A percentile compares a stretch with the other conserved stretches of the same genome.
These are phyloP conservation scores for Sceloporus undulatus DNA, from an alignment of 2,113 vertebrate genomes.

Conservation along the genomic window DNA sequence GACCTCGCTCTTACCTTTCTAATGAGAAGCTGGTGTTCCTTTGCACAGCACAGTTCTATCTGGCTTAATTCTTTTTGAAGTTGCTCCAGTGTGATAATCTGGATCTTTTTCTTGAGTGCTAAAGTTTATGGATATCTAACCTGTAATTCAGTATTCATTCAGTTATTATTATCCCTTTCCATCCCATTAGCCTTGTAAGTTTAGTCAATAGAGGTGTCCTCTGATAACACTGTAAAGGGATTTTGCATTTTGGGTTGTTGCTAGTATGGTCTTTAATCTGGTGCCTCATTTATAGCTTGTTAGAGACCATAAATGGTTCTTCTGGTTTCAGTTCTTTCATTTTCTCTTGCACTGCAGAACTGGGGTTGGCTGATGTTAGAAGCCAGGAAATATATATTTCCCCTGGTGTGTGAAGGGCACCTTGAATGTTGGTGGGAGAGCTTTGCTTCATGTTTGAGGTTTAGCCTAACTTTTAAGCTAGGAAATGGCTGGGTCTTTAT, in stretches of 20 bases:
- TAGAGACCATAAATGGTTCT: not conserved
- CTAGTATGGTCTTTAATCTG: not conserved
- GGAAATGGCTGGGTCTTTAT: not conserved
- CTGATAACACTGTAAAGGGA: not conserved
- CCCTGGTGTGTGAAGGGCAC: no score
- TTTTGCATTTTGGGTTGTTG: not conserved
- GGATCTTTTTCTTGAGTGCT: not conserved
- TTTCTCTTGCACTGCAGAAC: not conserved
- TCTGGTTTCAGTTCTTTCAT: not conserved
- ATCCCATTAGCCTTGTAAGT: not conserved
- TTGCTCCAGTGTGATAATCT: not conserved
- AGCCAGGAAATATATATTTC: not conserved
- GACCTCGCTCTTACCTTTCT: not conserved
- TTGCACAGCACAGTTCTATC: not conserved
- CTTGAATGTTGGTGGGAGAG: not conserved
- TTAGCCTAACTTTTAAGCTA: not conserved
- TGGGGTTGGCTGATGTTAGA: not conserved
- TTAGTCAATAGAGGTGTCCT: not conserved
- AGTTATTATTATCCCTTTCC: not conserved
- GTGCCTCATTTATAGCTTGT: not conserved
- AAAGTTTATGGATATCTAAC: not conserved
- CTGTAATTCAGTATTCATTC: not conserved
- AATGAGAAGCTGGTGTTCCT: not conserved
- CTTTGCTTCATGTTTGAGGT: not conserved
- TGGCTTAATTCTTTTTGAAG: not conserved